phyloP scores from a whole-genome alignment of 2,797 vertebrate genomes.

The Melopsittacus undulatus region DNA sequence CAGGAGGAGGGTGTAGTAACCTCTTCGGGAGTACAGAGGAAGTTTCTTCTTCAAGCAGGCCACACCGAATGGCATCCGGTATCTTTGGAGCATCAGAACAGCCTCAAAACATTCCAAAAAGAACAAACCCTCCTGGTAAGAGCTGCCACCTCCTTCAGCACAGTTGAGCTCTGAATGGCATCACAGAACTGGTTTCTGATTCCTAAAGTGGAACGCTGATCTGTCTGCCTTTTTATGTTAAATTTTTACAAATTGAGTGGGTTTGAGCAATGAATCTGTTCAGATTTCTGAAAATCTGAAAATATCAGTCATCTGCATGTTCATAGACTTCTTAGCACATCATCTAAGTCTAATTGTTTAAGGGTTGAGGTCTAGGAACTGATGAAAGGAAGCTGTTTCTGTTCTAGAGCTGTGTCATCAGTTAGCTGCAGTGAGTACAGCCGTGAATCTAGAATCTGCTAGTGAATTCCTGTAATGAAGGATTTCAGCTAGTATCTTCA shows the following conservation, averaged over 20 bases:
- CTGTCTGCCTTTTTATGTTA: neutral
- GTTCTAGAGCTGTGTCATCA: neutral
- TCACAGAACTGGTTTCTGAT: neutral
- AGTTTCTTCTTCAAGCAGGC: constrained; percentile 71
- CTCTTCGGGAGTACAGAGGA: constrained; percentile 88
- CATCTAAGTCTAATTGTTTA: neutral
- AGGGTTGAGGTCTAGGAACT: neutral
- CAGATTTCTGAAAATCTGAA: neutral
- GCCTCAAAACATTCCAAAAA: constrained; percentile 80
- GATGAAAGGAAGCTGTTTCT: neutral
- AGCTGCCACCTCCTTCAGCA: neutral
- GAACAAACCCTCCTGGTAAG: constrained; percentile 93
- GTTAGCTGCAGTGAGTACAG: neutral
- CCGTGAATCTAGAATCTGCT: neutral
- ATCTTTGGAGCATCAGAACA: constrained; percentile 87
- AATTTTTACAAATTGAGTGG: neutral
- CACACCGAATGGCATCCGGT: constrained; percentile 89
- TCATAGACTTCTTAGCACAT: neutral
- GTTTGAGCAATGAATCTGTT: neutral
- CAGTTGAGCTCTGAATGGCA: neutral
- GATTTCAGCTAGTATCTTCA: neutral
- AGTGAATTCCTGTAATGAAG: neutral
- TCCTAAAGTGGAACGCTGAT: neutral
- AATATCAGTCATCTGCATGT: neutral
- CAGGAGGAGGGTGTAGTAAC: constrained; percentile 88